A percentile compares a stretch with the other conserved stretches of the same genome.
phyloP scores from a whole-genome alignment of 1,140 invertebrate genomes.

The Apis dorsata region DNA sequence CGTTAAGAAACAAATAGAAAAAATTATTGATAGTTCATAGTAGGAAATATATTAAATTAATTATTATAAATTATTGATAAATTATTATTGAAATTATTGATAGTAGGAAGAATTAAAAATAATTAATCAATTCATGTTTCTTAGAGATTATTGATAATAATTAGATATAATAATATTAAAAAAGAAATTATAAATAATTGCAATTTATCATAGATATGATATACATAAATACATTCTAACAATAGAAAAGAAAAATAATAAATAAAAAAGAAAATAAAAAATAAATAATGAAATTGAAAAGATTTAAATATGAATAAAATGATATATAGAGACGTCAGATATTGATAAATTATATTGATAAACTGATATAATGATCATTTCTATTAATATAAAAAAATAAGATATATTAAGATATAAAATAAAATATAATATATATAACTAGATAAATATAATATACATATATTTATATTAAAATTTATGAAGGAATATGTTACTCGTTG shows the following conservation, averaged over 20 bases:
- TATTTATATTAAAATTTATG: slow-evolving; percentile 23
- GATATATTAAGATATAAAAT: not conserved
- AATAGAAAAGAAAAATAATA: not conserved
- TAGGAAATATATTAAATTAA: too few species aligned
- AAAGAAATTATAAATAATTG: not conserved
- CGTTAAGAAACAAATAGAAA: not conserved
- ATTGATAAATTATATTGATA: too few species aligned
- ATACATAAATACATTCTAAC: not conserved
- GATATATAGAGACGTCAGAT: too few species aligned
- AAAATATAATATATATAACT: not conserved
- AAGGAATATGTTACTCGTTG: not conserved
- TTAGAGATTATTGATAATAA: slow-evolving; percentile 1
- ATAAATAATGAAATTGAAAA: not conserved
- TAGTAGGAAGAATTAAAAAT: slow-evolving; percentile 1
- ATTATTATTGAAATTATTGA: too few species aligned
- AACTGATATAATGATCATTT: too few species aligned
- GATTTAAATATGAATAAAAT: too few species aligned
- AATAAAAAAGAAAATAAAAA: not conserved
- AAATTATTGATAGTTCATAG: too few species aligned
- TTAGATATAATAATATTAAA: not conserved
- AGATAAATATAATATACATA: not conserved
- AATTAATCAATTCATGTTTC: not conserved
- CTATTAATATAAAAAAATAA: too few species aligned
- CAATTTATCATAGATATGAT: not conserved
- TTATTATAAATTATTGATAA: too few species aligned